phyloP scores from a whole-genome alignment of 2,888 invertebrate species.

The Melinaea menophilus region DNA sequence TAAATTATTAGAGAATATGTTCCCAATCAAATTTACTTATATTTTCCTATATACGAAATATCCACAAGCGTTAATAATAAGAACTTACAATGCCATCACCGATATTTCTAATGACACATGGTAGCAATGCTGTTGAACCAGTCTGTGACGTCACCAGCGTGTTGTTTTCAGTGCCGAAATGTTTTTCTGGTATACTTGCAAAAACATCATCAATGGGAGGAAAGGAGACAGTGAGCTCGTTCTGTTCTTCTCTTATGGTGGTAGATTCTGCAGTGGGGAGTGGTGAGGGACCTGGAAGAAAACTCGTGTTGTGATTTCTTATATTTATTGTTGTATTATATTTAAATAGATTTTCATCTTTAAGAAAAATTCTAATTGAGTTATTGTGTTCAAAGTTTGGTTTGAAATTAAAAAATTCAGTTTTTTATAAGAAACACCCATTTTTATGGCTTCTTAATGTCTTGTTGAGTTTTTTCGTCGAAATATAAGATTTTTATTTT shows the following conservation, averaged over 20 bases:
- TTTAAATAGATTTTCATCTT: conserved; percentile 7
- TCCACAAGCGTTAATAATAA: conserved; percentile 5
- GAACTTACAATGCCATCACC: conserved; percentile 91
- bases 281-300: conserved; percentile 49
- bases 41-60: neutral
- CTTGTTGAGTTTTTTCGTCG: too few species aligned
- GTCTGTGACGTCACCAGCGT: conserved; percentile 89
- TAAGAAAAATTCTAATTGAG: conserved; percentile 10
- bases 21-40: neutral
- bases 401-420: too few species aligned
- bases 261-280: conserved; percentile 45
- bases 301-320: too few species aligned
- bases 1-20: neutral
- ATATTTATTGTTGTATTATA: conserved; percentile 9
- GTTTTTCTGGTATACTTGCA: conserved; percentile 80
- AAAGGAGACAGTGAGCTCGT: conserved; percentile 68
- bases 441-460: too few species aligned
- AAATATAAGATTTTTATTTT: too few species aligned
- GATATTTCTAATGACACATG: conserved; percentile 90
- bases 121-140: conserved; percentile 89
- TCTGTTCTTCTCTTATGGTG: conserved; percentile 57
- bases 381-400: too few species aligned
- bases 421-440: too few species aligned
- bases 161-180: conserved; percentile 90
- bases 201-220: conserved; percentile 69